Evolutionary conservation across 2,888 invertebrate genomes (phyloP).

Genomic region (Masnerella sp.): DNA sequence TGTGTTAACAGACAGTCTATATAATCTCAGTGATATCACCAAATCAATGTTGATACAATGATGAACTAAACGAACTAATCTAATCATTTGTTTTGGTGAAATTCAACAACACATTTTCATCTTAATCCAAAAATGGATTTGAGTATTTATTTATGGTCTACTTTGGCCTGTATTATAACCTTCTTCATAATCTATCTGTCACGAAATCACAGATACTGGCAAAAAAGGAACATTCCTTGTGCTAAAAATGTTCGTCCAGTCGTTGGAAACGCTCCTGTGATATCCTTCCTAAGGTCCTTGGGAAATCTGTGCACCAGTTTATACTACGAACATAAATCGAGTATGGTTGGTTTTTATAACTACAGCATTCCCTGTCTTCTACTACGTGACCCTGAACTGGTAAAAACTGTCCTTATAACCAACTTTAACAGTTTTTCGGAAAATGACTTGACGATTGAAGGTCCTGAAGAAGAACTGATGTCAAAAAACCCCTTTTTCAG

Average conservation of each 20-base stretch:
- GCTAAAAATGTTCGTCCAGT: conserved; percentile 49
- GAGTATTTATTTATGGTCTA: background rate
- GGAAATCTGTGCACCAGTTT: conserved; percentile 31
- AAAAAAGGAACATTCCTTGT: conserved; percentile 42
- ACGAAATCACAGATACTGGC: conserved; percentile 41
- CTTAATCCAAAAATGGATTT: no score
- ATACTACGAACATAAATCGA: conserved; percentile 56
- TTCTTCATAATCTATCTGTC: background rate
- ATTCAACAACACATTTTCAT: no score
- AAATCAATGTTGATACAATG: no score
- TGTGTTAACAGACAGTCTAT: no score
- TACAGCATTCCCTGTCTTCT: conserved; percentile 60
- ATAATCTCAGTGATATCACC: no score
- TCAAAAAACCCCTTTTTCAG: conserved; percentile 65
- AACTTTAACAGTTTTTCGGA: conserved; percentile 63
- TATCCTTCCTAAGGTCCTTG: conserved; percentile 29
- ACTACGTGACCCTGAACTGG: conserved; percentile 63
- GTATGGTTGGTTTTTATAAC: conserved; percentile 67
- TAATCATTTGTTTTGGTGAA: no score
- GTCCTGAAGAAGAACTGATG: conserved; percentile 61
- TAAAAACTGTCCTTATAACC: conserved; percentile 62
- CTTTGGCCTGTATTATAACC: background rate
- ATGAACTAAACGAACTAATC: no score
- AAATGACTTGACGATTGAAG: conserved; percentile 58
- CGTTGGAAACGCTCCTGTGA: conserved; percentile 62